phyloP scores from a whole-genome alignment of 2,797 vertebrate species.

The Bradypodion ventrale region DNA sequence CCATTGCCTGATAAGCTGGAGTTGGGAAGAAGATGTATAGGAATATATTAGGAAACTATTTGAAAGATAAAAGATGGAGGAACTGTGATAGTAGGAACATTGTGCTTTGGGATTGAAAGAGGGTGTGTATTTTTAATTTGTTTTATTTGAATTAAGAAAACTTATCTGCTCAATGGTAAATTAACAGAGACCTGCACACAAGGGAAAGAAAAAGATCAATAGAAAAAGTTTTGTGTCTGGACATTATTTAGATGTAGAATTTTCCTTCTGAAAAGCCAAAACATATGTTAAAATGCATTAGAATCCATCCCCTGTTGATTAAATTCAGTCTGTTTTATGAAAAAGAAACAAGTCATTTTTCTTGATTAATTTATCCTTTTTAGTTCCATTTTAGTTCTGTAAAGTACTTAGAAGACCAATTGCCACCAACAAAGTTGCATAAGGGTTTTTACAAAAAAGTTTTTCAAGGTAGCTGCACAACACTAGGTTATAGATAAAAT shows the following conservation, averaged over 20 bases:
- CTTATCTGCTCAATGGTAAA: background rate
- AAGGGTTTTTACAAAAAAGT: background rate
- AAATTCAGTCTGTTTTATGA: background rate
- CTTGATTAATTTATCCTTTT: background rate
- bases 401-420: background rate
- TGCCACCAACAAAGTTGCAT: background rate
- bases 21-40: constrained; percentile 72
- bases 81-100: constrained; percentile 74
- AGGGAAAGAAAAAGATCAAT: constrained; percentile 29
- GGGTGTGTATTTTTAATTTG: background rate
- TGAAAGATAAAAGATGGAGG: constrained; percentile 82
- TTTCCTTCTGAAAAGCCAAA: constrained; percentile 7
- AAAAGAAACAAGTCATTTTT: constrained; percentile 62
- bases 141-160: background rate
- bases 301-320: constrained; percentile 27
- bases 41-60: constrained; percentile 80
- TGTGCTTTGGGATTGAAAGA: constrained; percentile 60
- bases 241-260: constrained; percentile 9
- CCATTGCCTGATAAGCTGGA: constrained; percentile 89
- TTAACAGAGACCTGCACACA: constrained; percentile 38
- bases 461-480: background rate
- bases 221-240: constrained; percentile 8
- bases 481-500: background rate
- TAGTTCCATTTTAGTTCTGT: background rate
- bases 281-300: background rate